Percentiles rank a stretch among this genome's conserved stretches.
Conservation (phyloP, 2,797 vertebrate species). For the Epinephelus awoara region DNA sequence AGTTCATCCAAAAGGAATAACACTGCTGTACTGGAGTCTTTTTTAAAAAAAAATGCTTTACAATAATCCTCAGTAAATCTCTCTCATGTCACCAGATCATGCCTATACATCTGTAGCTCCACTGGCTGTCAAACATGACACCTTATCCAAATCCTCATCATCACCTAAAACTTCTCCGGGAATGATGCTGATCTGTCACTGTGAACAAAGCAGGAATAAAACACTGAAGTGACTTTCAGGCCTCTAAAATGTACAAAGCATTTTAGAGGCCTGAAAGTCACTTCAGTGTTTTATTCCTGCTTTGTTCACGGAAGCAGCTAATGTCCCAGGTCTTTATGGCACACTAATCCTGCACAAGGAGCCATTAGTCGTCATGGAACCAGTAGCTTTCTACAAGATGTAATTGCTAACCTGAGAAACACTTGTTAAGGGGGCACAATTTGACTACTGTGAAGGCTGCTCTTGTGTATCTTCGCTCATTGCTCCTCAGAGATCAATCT, state of each 20-base stretch:
- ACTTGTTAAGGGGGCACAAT: too few species aligned
- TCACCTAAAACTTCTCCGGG: neutral
- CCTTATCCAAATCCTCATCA: neutral
- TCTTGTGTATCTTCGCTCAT: too few species aligned
- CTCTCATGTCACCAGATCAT: neutral
- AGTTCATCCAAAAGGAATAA: neutral
- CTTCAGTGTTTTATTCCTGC: neutral
- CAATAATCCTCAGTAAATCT: constrained; percentile 24
- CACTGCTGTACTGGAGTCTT: neutral
- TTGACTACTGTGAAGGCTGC: too few species aligned
- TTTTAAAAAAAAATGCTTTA: neutral
- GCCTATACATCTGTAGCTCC: neutral
- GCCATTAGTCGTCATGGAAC: too few species aligned
- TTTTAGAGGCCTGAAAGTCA: neutral
- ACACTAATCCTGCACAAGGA: neutral
- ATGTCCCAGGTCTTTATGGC: neutral
- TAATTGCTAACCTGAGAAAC: too few species aligned
- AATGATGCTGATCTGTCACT: neutral
- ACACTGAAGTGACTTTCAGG: neutral
- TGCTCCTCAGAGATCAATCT: too few species aligned
- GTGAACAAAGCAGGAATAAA: neutral
- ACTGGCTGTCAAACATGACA: neutral
- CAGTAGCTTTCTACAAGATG: too few species aligned
- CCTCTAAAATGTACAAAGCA: neutral
- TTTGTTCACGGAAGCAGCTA: neutral